Evolutionary conservation across 2,888 invertebrate species (phyloP), one percentile per base, ranked within the genome.

Genomic region (Vesta saturnalis): DNA sequence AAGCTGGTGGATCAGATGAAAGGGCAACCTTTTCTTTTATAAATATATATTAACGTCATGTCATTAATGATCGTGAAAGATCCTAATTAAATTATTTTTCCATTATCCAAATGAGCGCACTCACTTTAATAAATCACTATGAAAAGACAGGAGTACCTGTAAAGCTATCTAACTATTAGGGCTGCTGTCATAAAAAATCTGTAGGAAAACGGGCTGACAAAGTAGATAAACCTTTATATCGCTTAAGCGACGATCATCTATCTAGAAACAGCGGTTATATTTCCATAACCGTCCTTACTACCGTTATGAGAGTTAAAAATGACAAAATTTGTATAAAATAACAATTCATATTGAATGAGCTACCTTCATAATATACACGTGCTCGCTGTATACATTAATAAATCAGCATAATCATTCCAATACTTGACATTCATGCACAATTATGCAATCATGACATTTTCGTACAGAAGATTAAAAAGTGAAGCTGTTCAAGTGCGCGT

Each of bases 311-410:
- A 73, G 70, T 75, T 74, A 77, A 79, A 79, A 78, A 79, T 77
- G 78, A 77, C 79, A 74, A 78, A 79, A 81, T 79, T 80, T 80
- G 79, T 78, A 78, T 80, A 79, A 80, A 79, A 80, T 77, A 76
- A 76, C 75, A 77, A 74, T 77, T 75, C 58, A 76, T 78, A 78
- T 72, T 74, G 76, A 74, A 73, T 71, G 72, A 69, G 69, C 64
- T 66, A 64, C 71, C 63, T 72, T 74, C 77, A 78, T 80, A 78
- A 76, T 70, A 66, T 67, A 73, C 80, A 79, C 77, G 78, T 79
- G 79, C 60, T 65, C 52, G 61, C 47, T 58, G 55, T 30, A 46
- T 22, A 67, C 35, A 58, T 14, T 5, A 23, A 60, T 61, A 61
- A 21, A 67, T 67, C 56, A 67, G 15, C 55, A 60, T 60, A 64